Conservation (phyloP, 2,797 vertebrate species). For the Typhlichthys subterraneus region DNA sequence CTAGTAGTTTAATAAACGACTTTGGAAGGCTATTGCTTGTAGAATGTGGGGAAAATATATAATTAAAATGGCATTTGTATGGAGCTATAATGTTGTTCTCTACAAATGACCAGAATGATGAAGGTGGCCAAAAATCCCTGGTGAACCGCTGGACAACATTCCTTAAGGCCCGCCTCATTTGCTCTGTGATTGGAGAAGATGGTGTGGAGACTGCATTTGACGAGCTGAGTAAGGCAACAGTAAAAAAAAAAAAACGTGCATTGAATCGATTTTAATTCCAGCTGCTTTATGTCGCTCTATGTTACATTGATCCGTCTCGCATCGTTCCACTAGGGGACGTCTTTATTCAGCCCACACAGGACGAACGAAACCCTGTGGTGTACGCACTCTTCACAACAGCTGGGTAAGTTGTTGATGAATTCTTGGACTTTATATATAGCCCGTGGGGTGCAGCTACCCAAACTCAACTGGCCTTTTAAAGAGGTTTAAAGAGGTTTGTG, state of each 20-base stretch:
- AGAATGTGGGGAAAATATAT: no score
- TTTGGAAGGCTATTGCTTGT: no score
- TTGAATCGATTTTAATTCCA: slow-evolving; percentile 22
- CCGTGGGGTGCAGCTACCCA: no score
- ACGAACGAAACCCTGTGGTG: slow-evolving; percentile 82
- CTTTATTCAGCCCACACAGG: slow-evolving; percentile 83
- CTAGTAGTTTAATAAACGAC: slow-evolving; percentile 13
- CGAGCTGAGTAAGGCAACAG: slow-evolving; percentile 79
- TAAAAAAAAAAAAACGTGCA: slow-evolving; percentile 9
- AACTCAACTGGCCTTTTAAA: no score
- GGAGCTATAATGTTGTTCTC: slow-evolving; percentile 28
- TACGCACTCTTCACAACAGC: slow-evolving; percentile 85
- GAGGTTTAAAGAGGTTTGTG: not conserved
- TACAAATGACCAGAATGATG: slow-evolving; percentile 82
- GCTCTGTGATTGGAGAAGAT: slow-evolving; percentile 84
- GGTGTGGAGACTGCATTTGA: slow-evolving; percentile 87
- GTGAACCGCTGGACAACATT: slow-evolving; percentile 96
- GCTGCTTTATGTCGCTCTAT: not conserved
- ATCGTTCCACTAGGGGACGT: slow-evolving; percentile 69
- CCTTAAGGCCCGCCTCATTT: slow-evolving; percentile 91
- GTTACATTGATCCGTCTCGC: slow-evolving; percentile 40
- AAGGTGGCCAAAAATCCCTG: slow-evolving; percentile 89
- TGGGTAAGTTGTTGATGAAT: slow-evolving; percentile 70
- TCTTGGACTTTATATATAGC: no score
- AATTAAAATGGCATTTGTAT: not conserved